Conservation (phyloP, 2,113 vertebrate species). For the Falco punctatus region DNA sequence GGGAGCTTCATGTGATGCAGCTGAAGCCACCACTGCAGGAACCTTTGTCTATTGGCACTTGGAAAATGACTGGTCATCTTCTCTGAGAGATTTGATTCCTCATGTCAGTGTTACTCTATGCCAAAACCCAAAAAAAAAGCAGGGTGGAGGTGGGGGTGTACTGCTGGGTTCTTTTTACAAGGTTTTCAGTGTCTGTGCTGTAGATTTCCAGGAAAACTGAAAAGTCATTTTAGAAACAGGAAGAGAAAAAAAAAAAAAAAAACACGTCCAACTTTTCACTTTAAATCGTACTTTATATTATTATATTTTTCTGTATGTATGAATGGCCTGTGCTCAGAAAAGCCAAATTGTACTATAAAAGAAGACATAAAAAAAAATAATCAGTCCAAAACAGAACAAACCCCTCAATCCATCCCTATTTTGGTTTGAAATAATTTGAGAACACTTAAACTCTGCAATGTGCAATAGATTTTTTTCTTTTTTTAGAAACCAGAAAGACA, state of each 20-base stretch:
- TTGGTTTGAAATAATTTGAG: neutral
- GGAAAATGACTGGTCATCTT: neutral
- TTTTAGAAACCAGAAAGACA: neutral
- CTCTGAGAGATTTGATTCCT: neutral
- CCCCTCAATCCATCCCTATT: neutral
- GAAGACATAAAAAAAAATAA: neutral
- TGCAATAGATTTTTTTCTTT: neutral
- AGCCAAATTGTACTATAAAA: neutral
- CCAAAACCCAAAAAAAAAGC: neutral
- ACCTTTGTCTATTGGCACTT: neutral
- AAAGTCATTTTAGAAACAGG: conserved; percentile 42
- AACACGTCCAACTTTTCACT: neutral
- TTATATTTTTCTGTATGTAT: neutral
- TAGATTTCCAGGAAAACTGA: conserved; percentile 27
- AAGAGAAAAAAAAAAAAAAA: conserved; percentile 27
- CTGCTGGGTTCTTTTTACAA: neutral
- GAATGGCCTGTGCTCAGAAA: neutral
- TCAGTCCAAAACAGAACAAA: neutral
- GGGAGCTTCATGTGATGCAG: neutral
- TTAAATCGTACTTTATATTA: conserved; percentile 3
- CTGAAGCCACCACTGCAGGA: neutral
- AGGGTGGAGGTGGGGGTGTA: fast-evolving
- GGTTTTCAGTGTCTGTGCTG: neutral
- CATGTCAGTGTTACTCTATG: neutral
- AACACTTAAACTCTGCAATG: neutral